Conservation (phyloP, 2,113 vertebrate species). For the Turdus rufiventris region DNA sequence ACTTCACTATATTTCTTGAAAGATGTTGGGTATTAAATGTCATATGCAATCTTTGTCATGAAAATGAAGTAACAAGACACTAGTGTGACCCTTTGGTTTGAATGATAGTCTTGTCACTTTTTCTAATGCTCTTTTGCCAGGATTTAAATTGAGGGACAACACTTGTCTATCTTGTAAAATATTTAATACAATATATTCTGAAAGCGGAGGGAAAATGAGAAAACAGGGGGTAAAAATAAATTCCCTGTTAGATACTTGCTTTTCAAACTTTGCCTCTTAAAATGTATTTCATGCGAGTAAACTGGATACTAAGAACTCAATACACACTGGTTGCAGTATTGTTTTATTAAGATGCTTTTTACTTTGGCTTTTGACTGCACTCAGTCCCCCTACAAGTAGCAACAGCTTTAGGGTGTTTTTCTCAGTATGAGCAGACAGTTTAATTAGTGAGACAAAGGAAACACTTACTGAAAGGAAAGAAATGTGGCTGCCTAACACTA, state of each 20-base stretch:
- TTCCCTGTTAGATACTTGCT: background rate
- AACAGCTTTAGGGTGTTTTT: background rate
- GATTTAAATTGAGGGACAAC: background rate
- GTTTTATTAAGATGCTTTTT: background rate
- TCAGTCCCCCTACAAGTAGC: background rate
- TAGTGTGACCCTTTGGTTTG: background rate
- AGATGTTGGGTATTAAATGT: slow-evolving; percentile 45
- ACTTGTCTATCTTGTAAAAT: background rate
- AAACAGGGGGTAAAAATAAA: background rate
- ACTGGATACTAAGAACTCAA: background rate
- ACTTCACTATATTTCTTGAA: slow-evolving; percentile 40
- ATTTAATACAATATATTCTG: background rate
- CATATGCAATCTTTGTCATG: slow-evolving; percentile 55
- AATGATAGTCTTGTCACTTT: slow-evolving; percentile 41
- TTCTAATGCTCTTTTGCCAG: background rate
- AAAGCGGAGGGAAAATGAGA: background rate
- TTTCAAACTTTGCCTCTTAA: background rate
- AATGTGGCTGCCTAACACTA: background rate
- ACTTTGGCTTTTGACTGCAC: background rate
- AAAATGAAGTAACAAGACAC: slow-evolving; percentile 48
- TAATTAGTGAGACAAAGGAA: background rate
- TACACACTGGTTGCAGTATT: background rate
- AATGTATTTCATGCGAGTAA: background rate
- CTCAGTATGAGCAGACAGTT: background rate
- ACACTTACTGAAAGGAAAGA: background rate